Evolutionary conservation across 2,797 vertebrate species (phyloP), one percentile per base, ranked within the genome.

Genomic region (Macropodus opercularis): DNA sequence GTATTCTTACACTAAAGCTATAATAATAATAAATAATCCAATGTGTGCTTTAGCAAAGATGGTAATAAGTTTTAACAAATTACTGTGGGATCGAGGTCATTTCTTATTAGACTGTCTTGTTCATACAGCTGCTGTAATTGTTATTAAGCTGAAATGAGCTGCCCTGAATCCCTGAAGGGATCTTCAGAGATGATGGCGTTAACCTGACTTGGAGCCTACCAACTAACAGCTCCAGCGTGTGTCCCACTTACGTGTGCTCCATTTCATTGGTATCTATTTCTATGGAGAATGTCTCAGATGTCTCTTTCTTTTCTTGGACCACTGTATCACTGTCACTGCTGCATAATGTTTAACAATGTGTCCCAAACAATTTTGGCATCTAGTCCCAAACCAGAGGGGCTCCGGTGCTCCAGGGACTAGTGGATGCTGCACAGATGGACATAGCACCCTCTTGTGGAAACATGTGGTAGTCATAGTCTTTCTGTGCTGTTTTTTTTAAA

Each of bases 361-460:
- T 5, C 10, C 15, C 8, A 5, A 3, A 63, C 2, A 13, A 6
- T 9, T 1, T 12, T 35, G 32, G 56, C 21, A 43, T 15, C 35
- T 60, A 35, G 8, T 13, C 12, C 31, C 31, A 34, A 14, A 35
- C 36, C 49, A 15, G 13, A 67, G 17, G 5, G 19, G 47, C 39
- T 41, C 9, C 35, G 41, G n/a, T n/a, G n/a, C n/a, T n/a, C n/a
- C 10, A 32, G 2, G 41, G 26, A 52, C 21, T 27, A 7, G 40
- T 7, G 18, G 5, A 54, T 15, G 12, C 23, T 41, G 21, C 19
- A 5, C 18, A 58, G 50, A 23, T 40, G 43, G 29, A 22, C 31
- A 63, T 53, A 74, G 69, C 72, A 8, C 77, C 72, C 68, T 70
- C 59, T 12, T 41, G 73, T 82, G 83, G 79, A 31, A 22, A 29